Conservation (phyloP, 2,888 invertebrate genomes). For the Caenorhabditis sp. region DNA sequence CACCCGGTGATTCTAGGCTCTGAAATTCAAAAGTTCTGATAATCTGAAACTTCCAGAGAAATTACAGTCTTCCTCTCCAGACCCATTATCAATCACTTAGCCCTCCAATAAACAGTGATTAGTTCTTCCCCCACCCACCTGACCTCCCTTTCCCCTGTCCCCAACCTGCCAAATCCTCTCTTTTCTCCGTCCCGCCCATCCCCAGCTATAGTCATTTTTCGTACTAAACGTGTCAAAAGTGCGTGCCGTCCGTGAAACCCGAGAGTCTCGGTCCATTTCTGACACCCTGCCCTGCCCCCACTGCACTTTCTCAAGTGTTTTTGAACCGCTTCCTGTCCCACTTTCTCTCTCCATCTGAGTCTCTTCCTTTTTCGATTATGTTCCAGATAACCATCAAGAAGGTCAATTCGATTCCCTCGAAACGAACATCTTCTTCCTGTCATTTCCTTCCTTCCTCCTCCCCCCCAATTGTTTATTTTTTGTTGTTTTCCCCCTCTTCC, state of each 20-base stretch:
- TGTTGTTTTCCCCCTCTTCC: conserved; percentile 34
- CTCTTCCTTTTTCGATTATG: conserved; percentile 13
- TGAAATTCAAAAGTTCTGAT: too few relatives aligned
- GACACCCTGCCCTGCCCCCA: neutral
- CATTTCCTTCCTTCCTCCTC: conserved; percentile 11
- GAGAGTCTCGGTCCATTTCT: conserved; percentile 22
- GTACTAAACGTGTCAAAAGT: conserved; percentile 53
- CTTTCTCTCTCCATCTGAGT: conserved; percentile 23
- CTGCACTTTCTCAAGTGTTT: conserved; percentile 49
- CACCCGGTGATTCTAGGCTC: too few relatives aligned
- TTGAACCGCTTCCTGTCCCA: conserved; percentile 20
- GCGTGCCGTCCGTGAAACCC: conserved; percentile 30
- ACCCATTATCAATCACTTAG: too few relatives aligned
- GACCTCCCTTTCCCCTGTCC: neutral
- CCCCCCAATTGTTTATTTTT: conserved; percentile 44
- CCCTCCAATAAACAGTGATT: too few relatives aligned
- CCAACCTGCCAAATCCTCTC: conserved; percentile 12
- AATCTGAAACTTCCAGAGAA: too few relatives aligned
- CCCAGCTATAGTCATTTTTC: conserved; percentile 44
- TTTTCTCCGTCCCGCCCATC: neutral
- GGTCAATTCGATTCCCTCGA: conserved; percentile 22
- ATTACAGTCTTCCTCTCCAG: too few relatives aligned
- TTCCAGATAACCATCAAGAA: conserved; percentile 51
- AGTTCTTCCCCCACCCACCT: neutral
- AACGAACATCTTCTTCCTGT: neutral